phyloP scores from a whole-genome alignment of 2,797 vertebrate genomes.

The Pitangus sulphuratus region DNA sequence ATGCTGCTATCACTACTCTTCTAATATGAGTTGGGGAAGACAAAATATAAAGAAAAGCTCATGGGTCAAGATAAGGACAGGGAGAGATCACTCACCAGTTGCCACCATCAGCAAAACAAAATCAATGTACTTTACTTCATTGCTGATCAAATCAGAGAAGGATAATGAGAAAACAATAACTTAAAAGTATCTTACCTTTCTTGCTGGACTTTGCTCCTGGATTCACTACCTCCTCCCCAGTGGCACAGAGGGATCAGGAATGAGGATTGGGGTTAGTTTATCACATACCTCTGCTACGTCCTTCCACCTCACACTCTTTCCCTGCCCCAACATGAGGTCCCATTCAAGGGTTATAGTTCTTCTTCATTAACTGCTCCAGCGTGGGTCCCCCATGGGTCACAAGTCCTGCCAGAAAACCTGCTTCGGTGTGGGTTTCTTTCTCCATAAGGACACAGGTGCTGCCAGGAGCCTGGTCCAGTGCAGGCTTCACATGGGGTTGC shows the following conservation, averaged over 20 bases:
- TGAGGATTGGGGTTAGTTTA: neutral
- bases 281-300: no score
- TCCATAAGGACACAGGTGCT: neutral
- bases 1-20: neutral
- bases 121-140: neutral
- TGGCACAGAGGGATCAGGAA: neutral
- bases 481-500: no score
- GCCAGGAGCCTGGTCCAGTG: no score
- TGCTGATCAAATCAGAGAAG: neutral
- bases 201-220: neutral
- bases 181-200: neutral
- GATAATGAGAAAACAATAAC: neutral
- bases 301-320: neutral
- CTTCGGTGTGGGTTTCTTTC: neutral
- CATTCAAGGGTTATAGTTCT: no score
- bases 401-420: neutral
- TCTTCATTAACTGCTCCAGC: neutral
- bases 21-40: neutral
- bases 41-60: neutral
- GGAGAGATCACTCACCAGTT: neutral
- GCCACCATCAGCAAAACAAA: neutral
- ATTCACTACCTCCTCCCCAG: neutral
- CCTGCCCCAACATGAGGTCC: accelerated
- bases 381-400: no score
- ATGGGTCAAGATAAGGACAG: neutral